phyloP scores from a whole-genome alignment of 2,113 vertebrate species.

The Ameiurus melas region DNA sequence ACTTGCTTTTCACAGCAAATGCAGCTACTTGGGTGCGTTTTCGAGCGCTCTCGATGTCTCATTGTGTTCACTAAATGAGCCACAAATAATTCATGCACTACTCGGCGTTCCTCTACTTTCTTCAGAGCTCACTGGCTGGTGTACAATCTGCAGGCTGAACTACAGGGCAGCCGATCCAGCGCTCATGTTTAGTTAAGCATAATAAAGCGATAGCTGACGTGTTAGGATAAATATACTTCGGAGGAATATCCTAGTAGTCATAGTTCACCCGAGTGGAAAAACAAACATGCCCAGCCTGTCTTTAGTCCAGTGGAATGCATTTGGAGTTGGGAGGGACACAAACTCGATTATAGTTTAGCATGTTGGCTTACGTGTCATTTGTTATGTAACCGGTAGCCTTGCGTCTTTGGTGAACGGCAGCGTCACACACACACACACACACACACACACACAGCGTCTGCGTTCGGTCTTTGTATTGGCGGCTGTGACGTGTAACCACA shows the following conservation, averaged over 20 bases:
- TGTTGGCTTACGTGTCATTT: conserved; percentile 41
- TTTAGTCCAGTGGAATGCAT: conserved; percentile 6
- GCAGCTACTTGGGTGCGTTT: not conserved
- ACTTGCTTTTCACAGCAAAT: not conserved
- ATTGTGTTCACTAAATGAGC: conserved; percentile 44
- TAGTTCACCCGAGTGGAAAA: not conserved
- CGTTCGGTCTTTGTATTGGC: conserved; percentile 55
- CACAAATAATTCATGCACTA: conserved; percentile 42
- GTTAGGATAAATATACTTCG: not conserved
- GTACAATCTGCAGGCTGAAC: conserved; percentile 1
- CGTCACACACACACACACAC: not conserved
- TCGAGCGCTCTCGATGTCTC: not conserved
- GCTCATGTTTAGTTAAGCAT: not conserved
- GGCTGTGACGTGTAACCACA: conserved; percentile 44
- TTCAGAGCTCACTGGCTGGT: not conserved
- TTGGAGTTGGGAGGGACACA: conserved; percentile 16
- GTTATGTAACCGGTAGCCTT: conserved; percentile 52
- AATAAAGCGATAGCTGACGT: not conserved
- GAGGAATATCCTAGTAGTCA: not conserved
- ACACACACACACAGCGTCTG: conserved; percentile 22
- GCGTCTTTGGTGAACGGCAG: conserved; percentile 31
- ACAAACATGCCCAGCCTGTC: not conserved
- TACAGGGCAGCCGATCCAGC: not conserved
- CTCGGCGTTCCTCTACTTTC: conserved; percentile 39
- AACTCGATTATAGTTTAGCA: conserved; percentile 44